A percentile compares a stretch with the other conserved stretches of the same genome.
Conservation (phyloP, 2,888 invertebrate species). For the Hirtodrosophila trivittata region DNA sequence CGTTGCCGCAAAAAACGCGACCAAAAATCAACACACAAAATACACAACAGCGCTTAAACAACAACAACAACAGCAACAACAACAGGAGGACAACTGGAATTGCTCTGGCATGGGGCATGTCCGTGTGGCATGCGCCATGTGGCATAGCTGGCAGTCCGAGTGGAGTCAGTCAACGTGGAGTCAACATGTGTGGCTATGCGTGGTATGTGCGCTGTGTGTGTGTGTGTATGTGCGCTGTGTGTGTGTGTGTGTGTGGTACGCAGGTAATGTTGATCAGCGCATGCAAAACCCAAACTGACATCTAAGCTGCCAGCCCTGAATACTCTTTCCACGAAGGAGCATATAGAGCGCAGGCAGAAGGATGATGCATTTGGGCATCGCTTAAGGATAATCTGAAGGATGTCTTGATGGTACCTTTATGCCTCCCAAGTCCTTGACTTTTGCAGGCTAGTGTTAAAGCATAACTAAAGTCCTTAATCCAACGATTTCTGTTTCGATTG, state of each 20-base stretch:
- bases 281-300: neutral
- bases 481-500: no score
- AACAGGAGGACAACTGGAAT: constrained; percentile 11
- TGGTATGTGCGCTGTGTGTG: neutral
- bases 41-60: constrained; percentile 7
- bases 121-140: constrained; percentile 34
- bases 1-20: constrained; percentile 52
- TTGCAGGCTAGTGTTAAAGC: no score
- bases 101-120: constrained; percentile 35
- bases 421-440: no score
- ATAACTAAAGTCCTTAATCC: no score
- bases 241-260: constrained; percentile 7
- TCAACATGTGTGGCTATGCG: constrained; percentile 2
- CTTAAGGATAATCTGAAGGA: no score
- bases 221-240: constrained; percentile 1
- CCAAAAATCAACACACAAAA: constrained; percentile 59
- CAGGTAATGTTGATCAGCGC: constrained; percentile 31
- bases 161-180: constrained; percentile 9
- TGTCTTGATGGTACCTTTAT: no score
- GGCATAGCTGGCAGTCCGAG: constrained; percentile 17
- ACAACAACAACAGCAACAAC: constrained; percentile 14
- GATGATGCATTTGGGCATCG: no score
- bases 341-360: no score
- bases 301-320: neutral
- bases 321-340: neutral